A percentile compares a stretch with the other conserved stretches of the same genome.
Evolutionary conservation across 2,888 invertebrate genomes (phyloP).

Genomic region (Bellardia pandia): DNA sequence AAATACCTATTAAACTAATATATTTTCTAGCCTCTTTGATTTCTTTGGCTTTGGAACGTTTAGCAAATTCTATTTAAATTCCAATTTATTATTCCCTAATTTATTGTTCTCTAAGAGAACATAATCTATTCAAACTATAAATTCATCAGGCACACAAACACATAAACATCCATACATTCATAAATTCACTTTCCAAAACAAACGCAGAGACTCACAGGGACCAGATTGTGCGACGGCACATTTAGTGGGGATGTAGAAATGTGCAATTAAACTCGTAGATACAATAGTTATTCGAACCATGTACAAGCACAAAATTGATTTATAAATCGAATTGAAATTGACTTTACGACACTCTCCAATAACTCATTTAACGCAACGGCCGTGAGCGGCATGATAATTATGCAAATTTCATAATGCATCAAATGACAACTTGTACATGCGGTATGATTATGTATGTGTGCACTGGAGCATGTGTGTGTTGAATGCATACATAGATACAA

Average conservation of each 20-base stretch:
- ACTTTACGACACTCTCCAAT: slow-evolving; percentile 78
- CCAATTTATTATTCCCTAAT: slow-evolving; percentile 50
- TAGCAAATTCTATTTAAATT: slow-evolving; percentile 39
- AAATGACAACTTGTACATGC: slow-evolving; percentile 55
- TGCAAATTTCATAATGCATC: slow-evolving; percentile 78
- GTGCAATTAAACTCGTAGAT: slow-evolving; percentile 51
- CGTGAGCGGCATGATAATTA: slow-evolving; percentile 81
- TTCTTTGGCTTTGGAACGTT: not conserved
- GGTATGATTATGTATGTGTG: not conserved
- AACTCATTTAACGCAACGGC: slow-evolving; percentile 80
- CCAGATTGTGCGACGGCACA: not conserved
- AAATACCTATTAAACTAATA: not conserved
- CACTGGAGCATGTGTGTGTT: not conserved
- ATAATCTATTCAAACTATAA: slow-evolving; percentile 63
- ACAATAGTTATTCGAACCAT: slow-evolving; percentile 67
- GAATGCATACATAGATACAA: not conserved
- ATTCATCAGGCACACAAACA: slow-evolving; percentile 34
- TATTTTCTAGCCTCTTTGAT: slow-evolving; percentile 5
- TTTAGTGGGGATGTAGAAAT: slow-evolving; percentile 21
- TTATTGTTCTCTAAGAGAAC: slow-evolving; percentile 53
- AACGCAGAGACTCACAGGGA: not conserved
- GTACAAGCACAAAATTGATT: slow-evolving; percentile 70
- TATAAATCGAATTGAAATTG: slow-evolving; percentile 78
- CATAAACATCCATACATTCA: slow-evolving; percentile 11
- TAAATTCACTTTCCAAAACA: slow-evolving; percentile 33